Evolutionary conservation across 2,113 vertebrate genomes (phyloP), one percentile per base, ranked within the genome.

Genomic region (Himantopus leucocephalus): DNA sequence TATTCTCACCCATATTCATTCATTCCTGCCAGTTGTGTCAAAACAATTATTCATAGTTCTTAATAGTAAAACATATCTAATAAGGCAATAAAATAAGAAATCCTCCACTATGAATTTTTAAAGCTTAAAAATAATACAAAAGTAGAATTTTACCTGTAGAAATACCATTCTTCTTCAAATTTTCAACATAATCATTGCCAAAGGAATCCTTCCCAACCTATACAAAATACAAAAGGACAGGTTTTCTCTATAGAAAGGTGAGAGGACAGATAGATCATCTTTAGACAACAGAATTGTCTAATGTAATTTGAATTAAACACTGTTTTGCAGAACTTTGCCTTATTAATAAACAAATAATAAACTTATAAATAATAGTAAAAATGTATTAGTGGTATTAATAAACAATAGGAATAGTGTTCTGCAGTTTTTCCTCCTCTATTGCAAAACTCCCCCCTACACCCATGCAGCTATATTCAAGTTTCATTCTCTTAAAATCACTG

Each of bases 191-290:
- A 97, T 98, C 98, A 96, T 98, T 99, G 97, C 99, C 99, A 98
- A 99, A 99, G 94, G 99, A 99, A 97, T 99, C 99, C 90, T 99
- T 99, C 73, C 99, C 99, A 97, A 99, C 99, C 99, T 99, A 77
- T 39, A 96, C 21, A 96, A 97, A 98, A 97, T 96, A 97, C 56
- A 97, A 97, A 85, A 98, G 45, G 39, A 87, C 83, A n/a, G 3
- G 10, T 70, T 92, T 88, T 74, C 67, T 77, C 29, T 66, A 70
- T 5, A 70, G 67, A 73, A 76, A 80, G 34, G 35, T 35, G 27
- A 92, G 27, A 83, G 30, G 34, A 53, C 32, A 50, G 24, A 88
- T 62, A 95, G 86, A 94, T 79, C n/a, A 76, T 94, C 82, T 94
- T 96, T 76, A 96, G 53, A 91, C 70, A 96, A 82, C 66, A 72